Evolutionary conservation across 2,888 invertebrate genomes (phyloP).

Genomic region (Leptopilina drosophilae): DNA sequence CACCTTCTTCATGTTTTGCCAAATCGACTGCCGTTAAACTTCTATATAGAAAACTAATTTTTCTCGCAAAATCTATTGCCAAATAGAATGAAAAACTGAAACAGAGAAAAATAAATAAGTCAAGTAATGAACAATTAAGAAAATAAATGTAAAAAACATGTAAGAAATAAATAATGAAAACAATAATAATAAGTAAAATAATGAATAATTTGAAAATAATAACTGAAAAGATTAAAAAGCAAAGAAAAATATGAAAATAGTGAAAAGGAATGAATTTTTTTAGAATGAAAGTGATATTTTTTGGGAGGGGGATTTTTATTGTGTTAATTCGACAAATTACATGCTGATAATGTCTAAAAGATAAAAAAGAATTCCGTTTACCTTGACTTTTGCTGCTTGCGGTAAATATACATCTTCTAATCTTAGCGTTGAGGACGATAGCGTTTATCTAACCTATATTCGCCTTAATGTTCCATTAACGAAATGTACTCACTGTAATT

Average conservation of each 20-base stretch:
- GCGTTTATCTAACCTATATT: slow-evolving; percentile 62
- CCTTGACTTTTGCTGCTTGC: slow-evolving; percentile 55
- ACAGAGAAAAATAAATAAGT: no score
- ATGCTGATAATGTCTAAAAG: slow-evolving; percentile 61
- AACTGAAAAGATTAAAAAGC: no score
- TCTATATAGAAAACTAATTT: not conserved
- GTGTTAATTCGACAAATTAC: slow-evolving; percentile 58
- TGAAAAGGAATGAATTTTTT: no score
- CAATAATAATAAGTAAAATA: no score
- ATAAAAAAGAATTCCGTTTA: slow-evolving; percentile 55
- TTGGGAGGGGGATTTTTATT: no score
- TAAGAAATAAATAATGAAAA: no score
- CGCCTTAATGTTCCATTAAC: slow-evolving; percentile 60
- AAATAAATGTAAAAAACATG: no score
- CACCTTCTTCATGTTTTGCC: slow-evolving; percentile 45
- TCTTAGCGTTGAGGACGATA: slow-evolving; percentile 63
- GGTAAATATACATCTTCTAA: slow-evolving; percentile 61
- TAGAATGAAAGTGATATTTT: no score
- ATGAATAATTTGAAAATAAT: no score
- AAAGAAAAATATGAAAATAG: no score
- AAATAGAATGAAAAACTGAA: no score
- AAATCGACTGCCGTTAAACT: slow-evolving; percentile 43
- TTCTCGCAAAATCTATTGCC: not conserved
- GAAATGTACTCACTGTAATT: slow-evolving; percentile 52
- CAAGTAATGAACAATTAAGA: no score